These are phyloP conservation scores for Ursus arctos DNA, from an alignment of 2,113 vertebrate genomes.

Conservation along the genomic window DNA sequence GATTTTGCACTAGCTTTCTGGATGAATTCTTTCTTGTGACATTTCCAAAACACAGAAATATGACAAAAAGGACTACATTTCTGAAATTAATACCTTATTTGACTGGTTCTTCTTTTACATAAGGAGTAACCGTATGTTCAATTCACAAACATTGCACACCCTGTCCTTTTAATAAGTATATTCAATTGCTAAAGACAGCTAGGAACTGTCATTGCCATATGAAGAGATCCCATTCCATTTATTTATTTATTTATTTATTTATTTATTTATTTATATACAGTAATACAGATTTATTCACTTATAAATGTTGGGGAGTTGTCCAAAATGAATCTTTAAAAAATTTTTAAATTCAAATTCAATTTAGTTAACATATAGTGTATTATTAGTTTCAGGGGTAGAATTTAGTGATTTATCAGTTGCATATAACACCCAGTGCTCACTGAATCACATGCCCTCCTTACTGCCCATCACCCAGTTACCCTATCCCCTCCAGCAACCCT, in stretches of 20 bases:
- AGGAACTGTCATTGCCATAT: not conserved
- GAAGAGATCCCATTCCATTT: not conserved
- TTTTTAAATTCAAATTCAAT: not conserved
- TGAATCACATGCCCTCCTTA: not conserved
- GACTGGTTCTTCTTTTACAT: not conserved
- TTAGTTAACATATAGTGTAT: not conserved
- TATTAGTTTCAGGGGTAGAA: not conserved
- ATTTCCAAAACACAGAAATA: not conserved
- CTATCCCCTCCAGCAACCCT: not conserved
- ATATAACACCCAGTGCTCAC: not conserved
- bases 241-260: not conserved
- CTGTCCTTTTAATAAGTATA: not conserved
- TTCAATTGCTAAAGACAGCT: not conserved
- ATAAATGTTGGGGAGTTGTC: not conserved
- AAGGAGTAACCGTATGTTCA: not conserved
- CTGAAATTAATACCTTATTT: not conserved
- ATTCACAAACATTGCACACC: not conserved
- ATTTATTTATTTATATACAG: not conserved
- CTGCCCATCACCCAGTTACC: not conserved
- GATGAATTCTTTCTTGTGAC: not conserved
- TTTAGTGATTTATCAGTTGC: not conserved
- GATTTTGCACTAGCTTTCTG: not conserved
- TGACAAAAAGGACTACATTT: not conserved
- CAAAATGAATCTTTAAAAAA: not conserved
- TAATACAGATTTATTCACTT: not conserved